Conservation (phyloP, 2,113 vertebrate species). For the Chaetodon auriga region DNA sequence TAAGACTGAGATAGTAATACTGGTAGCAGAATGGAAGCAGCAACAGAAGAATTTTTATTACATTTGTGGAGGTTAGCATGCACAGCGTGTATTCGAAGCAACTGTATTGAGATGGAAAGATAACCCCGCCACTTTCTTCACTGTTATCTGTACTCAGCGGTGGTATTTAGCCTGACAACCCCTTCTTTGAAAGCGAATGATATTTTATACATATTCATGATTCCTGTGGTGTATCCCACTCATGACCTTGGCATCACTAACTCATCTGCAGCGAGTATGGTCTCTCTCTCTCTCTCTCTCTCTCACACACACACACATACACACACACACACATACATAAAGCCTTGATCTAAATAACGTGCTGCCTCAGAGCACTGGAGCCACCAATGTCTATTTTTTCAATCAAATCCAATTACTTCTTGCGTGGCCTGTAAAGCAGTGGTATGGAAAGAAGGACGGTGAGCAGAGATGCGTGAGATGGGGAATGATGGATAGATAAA, state of each 20-base stretch:
- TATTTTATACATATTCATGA: slow-evolving; percentile 73
- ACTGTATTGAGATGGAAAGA: slow-evolving; percentile 57
- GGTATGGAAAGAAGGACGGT: slow-evolving; percentile 1
- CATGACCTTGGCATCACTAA: slow-evolving; percentile 55
- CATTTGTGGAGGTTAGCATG: slow-evolving; percentile 14
- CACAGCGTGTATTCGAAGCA: not conserved
- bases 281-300: no score
- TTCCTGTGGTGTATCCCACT: slow-evolving; percentile 43
- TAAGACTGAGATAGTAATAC: slow-evolving; percentile 9
- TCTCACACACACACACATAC: not conserved
- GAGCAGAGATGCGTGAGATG: slow-evolving; percentile 31
- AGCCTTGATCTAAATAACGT: slow-evolving; percentile 44
- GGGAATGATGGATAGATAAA: slow-evolving; percentile 39
- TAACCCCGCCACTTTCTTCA: slow-evolving; percentile 27
- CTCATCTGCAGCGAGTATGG: slow-evolving; percentile 19
- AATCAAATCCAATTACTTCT: slow-evolving; percentile 62
- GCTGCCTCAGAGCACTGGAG: slow-evolving; percentile 12
- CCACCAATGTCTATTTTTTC: slow-evolving; percentile 47
- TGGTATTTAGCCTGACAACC: slow-evolving; percentile 66
- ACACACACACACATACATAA: not conserved
- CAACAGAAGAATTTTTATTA: not conserved
- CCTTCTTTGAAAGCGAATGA: slow-evolving; percentile 55
- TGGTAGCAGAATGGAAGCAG: not conserved
- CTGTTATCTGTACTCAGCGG: slow-evolving; percentile 56
- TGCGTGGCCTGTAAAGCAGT: slow-evolving; percentile 32